Percentiles rank a stretch among this genome's conserved stretches.
Conservation (phyloP, 2,797 vertebrate species). For the Oreochromis mossambicus region DNA sequence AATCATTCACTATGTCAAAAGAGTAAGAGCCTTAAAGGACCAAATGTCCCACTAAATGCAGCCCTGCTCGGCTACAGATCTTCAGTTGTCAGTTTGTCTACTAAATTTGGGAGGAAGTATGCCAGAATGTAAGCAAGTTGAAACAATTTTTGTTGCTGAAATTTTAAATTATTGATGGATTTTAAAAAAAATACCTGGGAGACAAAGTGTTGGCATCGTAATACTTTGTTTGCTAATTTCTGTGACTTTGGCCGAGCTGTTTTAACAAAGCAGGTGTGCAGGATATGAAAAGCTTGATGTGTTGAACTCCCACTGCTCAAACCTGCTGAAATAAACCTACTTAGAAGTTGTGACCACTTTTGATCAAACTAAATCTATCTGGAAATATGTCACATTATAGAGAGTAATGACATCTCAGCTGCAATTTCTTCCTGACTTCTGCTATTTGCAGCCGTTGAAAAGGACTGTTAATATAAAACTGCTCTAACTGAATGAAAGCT, state of each 20-base stretch:
- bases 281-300: background rate
- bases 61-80: background rate
- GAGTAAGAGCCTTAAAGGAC: background rate
- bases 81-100: background rate
- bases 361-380: background rate
- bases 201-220: background rate
- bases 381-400: background rate
- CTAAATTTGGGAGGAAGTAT: background rate
- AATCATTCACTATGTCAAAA: background rate
- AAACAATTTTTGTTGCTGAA: background rate
- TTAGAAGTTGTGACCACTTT: background rate
- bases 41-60: no score
- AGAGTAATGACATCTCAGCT: background rate
- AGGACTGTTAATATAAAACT: background rate
- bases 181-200: background rate
- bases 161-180: background rate
- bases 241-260: background rate
- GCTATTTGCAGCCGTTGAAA: background rate
- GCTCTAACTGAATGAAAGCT: background rate
- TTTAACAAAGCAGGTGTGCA: background rate
- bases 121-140: background rate
- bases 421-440: background rate
- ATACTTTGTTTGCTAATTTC: background rate
- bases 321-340: background rate
- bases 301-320: rapidly evolving